Base-by-base conservation (phyloP, 2,113 vertebrate genomes). In the Oceanites oceanicus region DNA sequence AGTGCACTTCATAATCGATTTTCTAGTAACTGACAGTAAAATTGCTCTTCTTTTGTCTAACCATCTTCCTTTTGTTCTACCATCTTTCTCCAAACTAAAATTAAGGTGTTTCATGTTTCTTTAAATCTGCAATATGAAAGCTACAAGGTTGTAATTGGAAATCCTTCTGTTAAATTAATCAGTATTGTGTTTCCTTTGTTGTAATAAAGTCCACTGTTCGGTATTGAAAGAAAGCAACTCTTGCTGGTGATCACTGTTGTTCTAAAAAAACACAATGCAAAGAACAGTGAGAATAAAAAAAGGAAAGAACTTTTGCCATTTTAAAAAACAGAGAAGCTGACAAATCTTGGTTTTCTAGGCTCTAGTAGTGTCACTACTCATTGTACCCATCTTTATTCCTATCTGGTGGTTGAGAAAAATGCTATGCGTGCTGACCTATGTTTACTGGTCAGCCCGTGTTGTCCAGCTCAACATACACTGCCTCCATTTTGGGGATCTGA, bases 11-110 rank as follows among this genome's bases (percentile, higher is more conserved):
- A 1, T 91, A 82, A 91, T 96, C 93, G 88, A 47, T 96, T 97
- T 96, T 94, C 77, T 95, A 86, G 68, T 96, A 86, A 91, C 36
- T 80, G 75, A 45, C 67, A 95, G 77, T 92, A 94, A 94, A 93
- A 89, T 19, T 49, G 8, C 30, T 30, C 52, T 72, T 86, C 6
- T 59, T 86, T 49, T 73, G 18, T 77, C 59, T 70, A 45, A n/a
- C 21, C 12, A 4, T 73, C 29, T 96, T 86, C 72, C 13, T 8
- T 87, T 89, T 74, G 6, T 81, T 91, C 67, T 83, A 27, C 45
- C 23, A 15, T 47, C 32, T 74, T 70, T 80, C 47, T 75, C 22
- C 18, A 53, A 52, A 52, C 11, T 61, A 47, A 77, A 93, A 58
- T 70, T 26, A 47, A 65, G 53, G 30, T 56, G 40, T 77, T 80